Base-by-base conservation (phyloP, 2,888 invertebrate species). In the Hirtodrosophila histrioides region DNA sequence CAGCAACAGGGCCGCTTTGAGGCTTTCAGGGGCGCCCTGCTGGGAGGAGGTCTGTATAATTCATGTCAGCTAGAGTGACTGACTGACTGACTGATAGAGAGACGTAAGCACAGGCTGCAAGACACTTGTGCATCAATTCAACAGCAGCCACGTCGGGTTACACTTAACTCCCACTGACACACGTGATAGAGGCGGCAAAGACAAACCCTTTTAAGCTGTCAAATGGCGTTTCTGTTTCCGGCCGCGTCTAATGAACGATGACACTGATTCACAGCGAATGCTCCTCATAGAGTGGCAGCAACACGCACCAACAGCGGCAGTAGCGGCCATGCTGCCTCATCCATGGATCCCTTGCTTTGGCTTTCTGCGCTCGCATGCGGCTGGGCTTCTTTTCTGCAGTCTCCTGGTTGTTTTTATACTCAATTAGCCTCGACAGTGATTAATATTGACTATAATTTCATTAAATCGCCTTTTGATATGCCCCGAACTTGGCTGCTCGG, bases 191-290 rank as follows among this genome's bases (percentile, higher is more conserved):
- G 46, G 29, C 33, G 44, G 17, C 33, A 3, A 6, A 23, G 40
- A 29, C 43, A 56, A 88, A 88, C 87, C 85, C 85, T 86, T 86
- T 86, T 86, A 86, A 86, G 87, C 77, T 84, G 86, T 86, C 88
- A 88, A 69, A 29, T 75, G 72, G 62, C 65, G 70, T 76, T 88
- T 71, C 65, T 84, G 73, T 71, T 57, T 65, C 57, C 63, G 45
- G 57, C 55, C 64, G 75, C 57, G 64, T 53, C 77, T 85, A 86
- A 86, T 84, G 82, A 87, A 79, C 71, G 74, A 68, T 82, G 76
- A 79, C 78, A 75, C 65, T 50, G 71, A 61, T 72, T 76, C 67
- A 44, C 54, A 39, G 24, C 4, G 51, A 17, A 36, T 44, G 17
- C 40, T 40, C 40, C 4, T 17, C 23, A 9, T 10, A 12, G 12